Conservation (phyloP, 2,888 invertebrate genomes). For the Pecten maximus region DNA sequence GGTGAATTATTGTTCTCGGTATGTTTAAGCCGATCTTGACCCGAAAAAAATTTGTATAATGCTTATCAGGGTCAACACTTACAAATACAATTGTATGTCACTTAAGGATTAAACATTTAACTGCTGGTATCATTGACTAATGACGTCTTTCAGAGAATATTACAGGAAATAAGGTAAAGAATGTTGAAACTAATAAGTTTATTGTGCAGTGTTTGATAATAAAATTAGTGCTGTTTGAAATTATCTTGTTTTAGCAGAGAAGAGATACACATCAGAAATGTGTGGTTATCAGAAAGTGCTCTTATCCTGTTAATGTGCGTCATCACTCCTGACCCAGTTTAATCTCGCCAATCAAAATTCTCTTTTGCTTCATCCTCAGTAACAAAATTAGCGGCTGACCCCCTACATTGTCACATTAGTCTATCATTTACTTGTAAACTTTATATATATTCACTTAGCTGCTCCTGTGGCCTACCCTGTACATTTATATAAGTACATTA, state of each 20-base stretch:
- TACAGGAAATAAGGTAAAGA: background rate
- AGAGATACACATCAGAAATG: background rate
- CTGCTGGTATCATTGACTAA: background rate
- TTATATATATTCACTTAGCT: too few relatives aligned
- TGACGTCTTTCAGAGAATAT: background rate
- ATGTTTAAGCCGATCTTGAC: background rate
- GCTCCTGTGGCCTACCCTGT: too few relatives aligned
- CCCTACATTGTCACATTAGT: too few relatives aligned
- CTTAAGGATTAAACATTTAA: too few relatives aligned
- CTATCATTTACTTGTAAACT: too few relatives aligned
- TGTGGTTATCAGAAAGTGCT: background rate
- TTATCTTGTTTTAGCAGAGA: background rate
- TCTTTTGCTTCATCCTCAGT: too few relatives aligned
- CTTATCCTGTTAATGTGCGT: background rate
- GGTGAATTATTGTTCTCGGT: background rate
- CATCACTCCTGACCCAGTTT: constrained; percentile 6
- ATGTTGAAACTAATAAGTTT: background rate
- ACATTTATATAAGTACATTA: too few relatives aligned
- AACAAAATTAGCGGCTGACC: too few relatives aligned
- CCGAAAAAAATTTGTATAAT: background rate
- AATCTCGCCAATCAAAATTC: background rate
- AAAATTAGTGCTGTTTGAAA: background rate
- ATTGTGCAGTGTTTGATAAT: background rate
- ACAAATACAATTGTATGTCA: background rate
- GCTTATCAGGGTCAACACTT: background rate